phyloP scores from a whole-genome alignment of 2,113 vertebrate species.

The Pseudopodoces humilis region DNA sequence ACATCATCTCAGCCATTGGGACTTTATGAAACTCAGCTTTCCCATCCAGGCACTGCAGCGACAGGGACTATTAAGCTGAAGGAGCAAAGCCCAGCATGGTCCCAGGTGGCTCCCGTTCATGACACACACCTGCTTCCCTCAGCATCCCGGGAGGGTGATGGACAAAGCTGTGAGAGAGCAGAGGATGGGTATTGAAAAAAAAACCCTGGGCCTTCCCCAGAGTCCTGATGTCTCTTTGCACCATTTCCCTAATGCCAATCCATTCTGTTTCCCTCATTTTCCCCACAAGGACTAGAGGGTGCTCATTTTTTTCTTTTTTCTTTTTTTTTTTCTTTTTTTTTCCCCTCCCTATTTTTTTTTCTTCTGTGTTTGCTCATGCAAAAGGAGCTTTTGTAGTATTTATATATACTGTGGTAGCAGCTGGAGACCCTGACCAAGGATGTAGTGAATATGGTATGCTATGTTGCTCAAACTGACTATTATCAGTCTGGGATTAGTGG shows the following conservation, averaged over 20 bases:
- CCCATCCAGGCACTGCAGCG: not conserved
- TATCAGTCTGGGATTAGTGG: not conserved
- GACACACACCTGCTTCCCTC: not conserved
- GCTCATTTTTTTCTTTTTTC: not conserved
- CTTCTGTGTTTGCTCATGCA: not conserved
- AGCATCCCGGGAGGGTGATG: fast-evolving
- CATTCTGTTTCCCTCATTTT: fast-evolving
- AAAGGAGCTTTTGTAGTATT: not conserved
- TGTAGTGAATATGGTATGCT: not conserved
- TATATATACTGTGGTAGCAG: not conserved
- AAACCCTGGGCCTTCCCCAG: not conserved
- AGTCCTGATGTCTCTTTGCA: not conserved
- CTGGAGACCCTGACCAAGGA: not conserved
- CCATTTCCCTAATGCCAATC: not conserved
- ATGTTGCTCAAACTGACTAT: not conserved
- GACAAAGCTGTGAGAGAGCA: not conserved
- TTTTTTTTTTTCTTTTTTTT: fast-evolving
- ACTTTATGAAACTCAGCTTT: not conserved
- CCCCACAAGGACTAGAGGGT: not conserved
- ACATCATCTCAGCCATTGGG: not conserved
- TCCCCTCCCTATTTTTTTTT: too few relatives aligned
- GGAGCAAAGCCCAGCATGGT: fast-evolving
- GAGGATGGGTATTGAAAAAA: not conserved
- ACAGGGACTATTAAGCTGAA: not conserved
- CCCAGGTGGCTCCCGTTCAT: not conserved